Base-by-base conservation (phyloP, 2,888 invertebrate genomes). In the Sesia apiformis region DNA sequence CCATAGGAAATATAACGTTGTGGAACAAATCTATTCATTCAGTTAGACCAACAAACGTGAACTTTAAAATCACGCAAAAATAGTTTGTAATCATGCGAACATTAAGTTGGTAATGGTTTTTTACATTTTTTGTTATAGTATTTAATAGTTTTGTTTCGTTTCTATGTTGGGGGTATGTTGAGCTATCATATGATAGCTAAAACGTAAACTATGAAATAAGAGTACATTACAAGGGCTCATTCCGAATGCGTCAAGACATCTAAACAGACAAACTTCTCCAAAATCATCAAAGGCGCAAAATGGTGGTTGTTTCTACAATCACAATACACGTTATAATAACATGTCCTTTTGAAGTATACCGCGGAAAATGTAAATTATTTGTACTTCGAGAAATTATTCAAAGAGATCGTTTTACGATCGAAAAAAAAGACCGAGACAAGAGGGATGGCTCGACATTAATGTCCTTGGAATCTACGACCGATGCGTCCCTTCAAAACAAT, bases 321-420 rank as follows among this genome's bases (percentile, higher is more conserved):
- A 58, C 62, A 39, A 38, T 50, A 50, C 5, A 38, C 6, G 38
- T 50, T 6, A 71, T 65, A 70, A 69, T 67, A 62, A 52, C 63
- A 61, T 61, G 59, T 70, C 62, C 76, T 70, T 86, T 85, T 86
- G 84, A 86, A 78, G 81, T 79, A 60, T 66, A 66, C 66, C 70
- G 63, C 64, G 60, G 63, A 60, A 62, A 64, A 67, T 65, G 38
- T 64, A 66, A 67, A 72, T 74, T 76, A 75, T 76, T 78, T 74
- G 76, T 68, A 74, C 83, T 86, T 80, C 67, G 56, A 73, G 78
- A 80, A 83, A 84, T 82, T 72, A 81, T 70, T 82, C 76, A 78
- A 78, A 79, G 72, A 71, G 72, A 72, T 76, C 70, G 72, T 74
- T 84, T 83, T 79, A 83, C 77, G 74, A 72, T 56, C 61, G 65